A percentile compares a stretch with the other conserved stretches of the same genome.
phyloP scores from a whole-genome alignment of 2,888 invertebrate genomes.

The Pseudococcus viburni region DNA sequence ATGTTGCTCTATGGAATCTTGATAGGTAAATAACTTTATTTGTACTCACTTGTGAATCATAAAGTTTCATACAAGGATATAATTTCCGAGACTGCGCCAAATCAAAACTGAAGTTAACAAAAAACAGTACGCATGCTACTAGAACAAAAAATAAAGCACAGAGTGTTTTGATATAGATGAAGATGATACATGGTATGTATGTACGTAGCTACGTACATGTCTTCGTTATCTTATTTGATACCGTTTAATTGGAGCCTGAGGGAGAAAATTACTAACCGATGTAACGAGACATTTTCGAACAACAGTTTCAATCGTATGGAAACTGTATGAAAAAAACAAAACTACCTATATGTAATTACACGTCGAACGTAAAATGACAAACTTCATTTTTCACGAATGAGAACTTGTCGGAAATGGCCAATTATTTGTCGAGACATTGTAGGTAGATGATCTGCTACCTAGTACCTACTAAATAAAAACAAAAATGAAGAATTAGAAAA shows the following conservation, averaged over 20 bases:
- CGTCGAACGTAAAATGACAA: not conserved
- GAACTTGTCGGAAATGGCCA: not conserved
- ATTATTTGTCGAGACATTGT: not conserved
- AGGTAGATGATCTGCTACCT: not conserved
- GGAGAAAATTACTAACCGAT: not conserved
- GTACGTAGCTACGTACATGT: too few relatives aligned
- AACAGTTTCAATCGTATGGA: not conserved
- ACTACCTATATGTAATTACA: too few relatives aligned
- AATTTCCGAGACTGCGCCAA: not conserved
- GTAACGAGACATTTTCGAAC: conserved; percentile 14
- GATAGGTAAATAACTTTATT: not conserved
- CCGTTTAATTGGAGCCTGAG: not conserved
- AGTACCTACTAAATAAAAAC: too few relatives aligned
- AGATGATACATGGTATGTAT: not conserved
- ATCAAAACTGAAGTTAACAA: not conserved
- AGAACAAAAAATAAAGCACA: not conserved
- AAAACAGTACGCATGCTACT: not conserved
- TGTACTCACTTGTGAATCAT: not conserved
- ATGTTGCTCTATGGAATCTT: not conserved
- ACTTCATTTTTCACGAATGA: not conserved
- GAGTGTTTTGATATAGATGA: not conserved
- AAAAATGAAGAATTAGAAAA: too few relatives aligned
- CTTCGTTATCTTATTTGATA: not conserved
- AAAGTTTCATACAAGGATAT: not conserved
- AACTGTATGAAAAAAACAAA: too few relatives aligned